These are phyloP conservation scores for Axinella damicornis DNA, from an alignment of 37 sponge, comb jelly and placozoan species.

Conservation along the genomic window DNA sequence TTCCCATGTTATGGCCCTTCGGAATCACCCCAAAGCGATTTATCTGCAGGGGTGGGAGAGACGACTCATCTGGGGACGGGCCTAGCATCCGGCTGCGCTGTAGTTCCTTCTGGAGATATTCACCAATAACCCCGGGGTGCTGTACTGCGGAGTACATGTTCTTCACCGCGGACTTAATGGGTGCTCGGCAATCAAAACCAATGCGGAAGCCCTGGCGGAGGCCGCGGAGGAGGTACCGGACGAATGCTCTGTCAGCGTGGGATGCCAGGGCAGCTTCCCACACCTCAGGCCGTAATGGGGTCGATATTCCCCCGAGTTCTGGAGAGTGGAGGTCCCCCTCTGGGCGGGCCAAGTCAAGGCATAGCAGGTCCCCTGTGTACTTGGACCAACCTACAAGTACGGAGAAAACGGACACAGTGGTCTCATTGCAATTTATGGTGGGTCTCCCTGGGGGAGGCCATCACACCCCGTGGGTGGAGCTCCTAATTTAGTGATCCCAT, in stretches of 20 bases:
- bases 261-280: constrained; percentile 7
- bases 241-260: constrained; percentile 14
- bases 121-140: neutral
- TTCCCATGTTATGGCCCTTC: neutral
- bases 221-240: neutral
- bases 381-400: neutral
- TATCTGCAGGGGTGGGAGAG: neutral
- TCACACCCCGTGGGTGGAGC: too few relatives aligned
- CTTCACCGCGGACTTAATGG: neutral
- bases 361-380: constrained; percentile 19
- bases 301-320: neutral
- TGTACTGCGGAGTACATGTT: neutral
- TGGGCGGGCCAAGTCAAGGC: constrained; percentile 1
- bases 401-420: neutral
- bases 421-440: too few relatives aligned
- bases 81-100: constrained; percentile 14
- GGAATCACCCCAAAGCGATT: neutral
- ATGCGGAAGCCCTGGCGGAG: neutral
- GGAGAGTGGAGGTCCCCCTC: neutral
- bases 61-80: neutral
- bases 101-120: constrained; percentile 15
- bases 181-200: neutral
- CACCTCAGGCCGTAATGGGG: neutral
- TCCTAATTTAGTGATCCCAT: too few relatives aligned
- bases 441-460: too few relatives aligned